Percentiles rank a stretch among this genome's conserved stretches.
Evolutionary conservation across 1,140 invertebrate species (phyloP).

Genomic region (Chelonus insularis): DNA sequence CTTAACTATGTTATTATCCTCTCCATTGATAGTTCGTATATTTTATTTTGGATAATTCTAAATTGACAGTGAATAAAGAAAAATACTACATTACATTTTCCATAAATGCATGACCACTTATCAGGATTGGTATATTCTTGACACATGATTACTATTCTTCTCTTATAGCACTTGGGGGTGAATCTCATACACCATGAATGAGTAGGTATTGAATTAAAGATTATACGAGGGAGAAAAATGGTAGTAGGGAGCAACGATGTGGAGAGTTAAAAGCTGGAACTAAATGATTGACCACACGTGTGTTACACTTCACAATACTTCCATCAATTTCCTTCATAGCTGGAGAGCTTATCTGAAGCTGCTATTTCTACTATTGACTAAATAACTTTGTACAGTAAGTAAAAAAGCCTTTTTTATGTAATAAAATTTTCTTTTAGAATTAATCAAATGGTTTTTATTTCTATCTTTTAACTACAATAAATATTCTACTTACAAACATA

Average conservation of each 20-base stretch:
- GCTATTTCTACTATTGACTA: neutral
- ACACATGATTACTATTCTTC: neutral
- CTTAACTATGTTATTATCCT: too few relatives aligned
- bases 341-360: neutral
- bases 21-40: too few relatives aligned
- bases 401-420: too few relatives aligned
- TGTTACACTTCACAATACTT: neutral
- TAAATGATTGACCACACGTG: constrained; percentile 1
- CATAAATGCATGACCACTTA: constrained; percentile 4
- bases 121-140: neutral
- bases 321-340: neutral
- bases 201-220: constrained; percentile 8
- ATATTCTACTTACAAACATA: too few relatives aligned
- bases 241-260: neutral
- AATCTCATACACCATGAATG: constrained; percentile 7
- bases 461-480: too few relatives aligned
- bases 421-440: too few relatives aligned
- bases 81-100: too few relatives aligned
- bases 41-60: too few relatives aligned
- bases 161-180: neutral
- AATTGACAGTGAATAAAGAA: too few relatives aligned
- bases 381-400: neutral
- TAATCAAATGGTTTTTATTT: too few relatives aligned
- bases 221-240: constrained; percentile 4
- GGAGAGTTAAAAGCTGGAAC: constrained; percentile 1